These are phyloP conservation scores for Peromyscus eremicus DNA, from an alignment of 2,797 vertebrate species.

Conservation along the genomic window DNA sequence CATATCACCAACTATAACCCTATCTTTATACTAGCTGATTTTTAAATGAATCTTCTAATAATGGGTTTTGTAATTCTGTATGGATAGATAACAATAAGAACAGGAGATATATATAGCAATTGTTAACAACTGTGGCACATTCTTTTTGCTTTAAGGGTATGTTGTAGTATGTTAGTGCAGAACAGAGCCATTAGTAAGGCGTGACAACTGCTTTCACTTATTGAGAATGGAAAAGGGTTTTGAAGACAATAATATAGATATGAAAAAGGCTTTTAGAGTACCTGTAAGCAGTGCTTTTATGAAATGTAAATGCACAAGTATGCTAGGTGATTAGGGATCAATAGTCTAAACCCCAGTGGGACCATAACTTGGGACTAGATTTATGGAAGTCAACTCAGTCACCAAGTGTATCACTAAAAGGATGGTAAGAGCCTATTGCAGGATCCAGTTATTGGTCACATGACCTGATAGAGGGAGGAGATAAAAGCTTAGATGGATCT, in stretches of 20 bases:
- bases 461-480: conserved; percentile 70
- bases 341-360: conserved; percentile 66
- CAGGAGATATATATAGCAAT: neutral
- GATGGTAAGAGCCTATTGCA: conserved; percentile 75
- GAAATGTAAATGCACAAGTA: conserved; percentile 70
- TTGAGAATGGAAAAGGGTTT: conserved; percentile 51
- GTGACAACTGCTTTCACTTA: conserved; percentile 55
- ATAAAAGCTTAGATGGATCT: conserved; percentile 83
- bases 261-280: conserved; percentile 71
- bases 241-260: neutral
- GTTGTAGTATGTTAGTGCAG: neutral
- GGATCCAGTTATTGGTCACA: conserved; percentile 70
- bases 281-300: conserved; percentile 63
- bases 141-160: neutral
- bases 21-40: neutral
- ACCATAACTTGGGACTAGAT: conserved; percentile 66
- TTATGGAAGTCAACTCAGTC: conserved; percentile 75
- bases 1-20: neutral
- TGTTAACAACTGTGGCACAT: neutral
- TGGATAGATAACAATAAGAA: conserved; percentile 16
- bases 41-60: conserved; percentile 48
- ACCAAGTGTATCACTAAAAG: conserved; percentile 79
- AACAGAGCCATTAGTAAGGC: conserved; percentile 53
- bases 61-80: conserved; percentile 11
- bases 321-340: conserved; percentile 68